A percentile compares a stretch with the other conserved stretches of the same genome.
phyloP scores from a whole-genome alignment of 2,113 vertebrate species.

The Sorex araneus region DNA sequence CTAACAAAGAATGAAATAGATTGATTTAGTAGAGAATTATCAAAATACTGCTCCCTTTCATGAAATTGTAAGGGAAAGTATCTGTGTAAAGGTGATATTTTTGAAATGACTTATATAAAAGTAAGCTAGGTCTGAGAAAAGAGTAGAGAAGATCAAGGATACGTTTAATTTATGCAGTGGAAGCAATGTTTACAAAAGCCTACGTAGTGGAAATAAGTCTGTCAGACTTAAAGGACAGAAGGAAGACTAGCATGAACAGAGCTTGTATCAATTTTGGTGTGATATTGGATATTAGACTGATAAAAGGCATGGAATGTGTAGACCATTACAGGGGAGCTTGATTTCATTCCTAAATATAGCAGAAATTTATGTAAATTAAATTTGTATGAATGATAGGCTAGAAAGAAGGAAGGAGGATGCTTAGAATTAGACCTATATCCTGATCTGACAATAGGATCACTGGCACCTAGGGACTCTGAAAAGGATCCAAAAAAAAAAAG shows the following conservation, averaged over 20 bases:
- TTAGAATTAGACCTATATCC: constrained; percentile 14
- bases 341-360: background rate
- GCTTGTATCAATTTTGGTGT: background rate
- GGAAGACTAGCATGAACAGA: background rate
- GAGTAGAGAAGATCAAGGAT: background rate
- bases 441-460: background rate
- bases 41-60: background rate
- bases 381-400: background rate
- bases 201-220: background rate
- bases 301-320: constrained; percentile 3
- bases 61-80: background rate
- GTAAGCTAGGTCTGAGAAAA: background rate
- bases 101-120: background rate
- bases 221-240: constrained; percentile 9
- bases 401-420: constrained; percentile 34
- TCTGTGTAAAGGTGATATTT: constrained; percentile 36
- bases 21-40: constrained; percentile 1
- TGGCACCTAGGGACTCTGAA: constrained; percentile 15
- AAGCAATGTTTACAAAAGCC: background rate
- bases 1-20: constrained; percentile 18
- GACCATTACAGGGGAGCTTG: background rate
- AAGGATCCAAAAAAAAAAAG: constrained; percentile 63
- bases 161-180: background rate
- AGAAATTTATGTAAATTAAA: background rate
- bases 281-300: background rate